Conservation (phyloP, 2,797 vertebrate genomes). For the Pterois miles region DNA sequence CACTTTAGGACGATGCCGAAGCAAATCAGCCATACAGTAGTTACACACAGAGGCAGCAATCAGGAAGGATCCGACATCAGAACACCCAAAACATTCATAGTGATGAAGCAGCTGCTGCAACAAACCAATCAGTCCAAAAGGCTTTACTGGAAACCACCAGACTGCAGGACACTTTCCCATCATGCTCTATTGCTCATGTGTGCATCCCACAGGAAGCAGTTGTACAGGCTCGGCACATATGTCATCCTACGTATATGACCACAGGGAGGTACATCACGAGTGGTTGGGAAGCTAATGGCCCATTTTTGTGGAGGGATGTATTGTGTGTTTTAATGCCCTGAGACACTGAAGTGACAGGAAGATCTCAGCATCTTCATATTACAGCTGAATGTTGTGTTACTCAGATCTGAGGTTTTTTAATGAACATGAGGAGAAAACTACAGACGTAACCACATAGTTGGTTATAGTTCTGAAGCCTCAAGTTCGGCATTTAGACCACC, state of each 20-base stretch:
- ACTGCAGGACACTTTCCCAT: conserved; percentile 49
- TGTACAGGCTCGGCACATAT: background rate
- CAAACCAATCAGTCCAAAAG: conserved; percentile 59
- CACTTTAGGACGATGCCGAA: background rate
- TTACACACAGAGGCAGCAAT: conserved; percentile 34
- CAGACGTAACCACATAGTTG: too few species aligned
- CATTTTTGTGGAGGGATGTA: conserved; percentile 11
- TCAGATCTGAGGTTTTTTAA: background rate
- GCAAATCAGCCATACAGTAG: conserved; percentile 43
- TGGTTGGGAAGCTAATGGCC: conserved; percentile 6
- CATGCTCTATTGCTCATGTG: conserved; percentile 25
- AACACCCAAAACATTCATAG: background rate
- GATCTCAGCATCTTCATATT: background rate
- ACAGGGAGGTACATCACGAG: conserved; percentile 6
- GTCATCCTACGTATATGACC: conserved; percentile 2
- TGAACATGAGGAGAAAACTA: background rate
- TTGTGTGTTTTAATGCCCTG: too few species aligned
- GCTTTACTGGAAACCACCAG: conserved; percentile 38
- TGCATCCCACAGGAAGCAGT: conserved; percentile 23
- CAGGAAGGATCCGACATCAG: conserved; percentile 18
- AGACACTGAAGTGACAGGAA: background rate
- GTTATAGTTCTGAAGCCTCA: too few species aligned
- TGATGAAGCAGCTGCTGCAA: conserved; percentile 57
- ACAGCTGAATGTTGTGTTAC: background rate
- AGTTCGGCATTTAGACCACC: too few species aligned